Percentiles rank a stretch among this genome's conserved stretches.
Conservation (phyloP, 2,113 vertebrate species). For the Cheirogaleus medius region DNA sequence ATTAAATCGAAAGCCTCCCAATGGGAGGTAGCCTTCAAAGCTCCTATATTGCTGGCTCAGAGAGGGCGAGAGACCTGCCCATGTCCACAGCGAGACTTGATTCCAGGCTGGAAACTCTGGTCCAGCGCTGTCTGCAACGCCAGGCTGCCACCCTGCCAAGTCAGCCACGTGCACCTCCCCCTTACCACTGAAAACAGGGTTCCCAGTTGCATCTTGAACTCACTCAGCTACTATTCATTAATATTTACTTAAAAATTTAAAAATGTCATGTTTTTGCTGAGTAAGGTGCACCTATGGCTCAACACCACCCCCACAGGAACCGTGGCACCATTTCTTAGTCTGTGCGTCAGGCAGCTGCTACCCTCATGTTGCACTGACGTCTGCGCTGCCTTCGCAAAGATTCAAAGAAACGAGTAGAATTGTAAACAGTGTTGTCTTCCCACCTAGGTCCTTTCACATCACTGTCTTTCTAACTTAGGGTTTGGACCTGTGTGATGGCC, state of each 20-base stretch:
- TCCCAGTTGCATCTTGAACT: not conserved
- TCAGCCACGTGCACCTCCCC: not conserved
- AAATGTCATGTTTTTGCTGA: not conserved
- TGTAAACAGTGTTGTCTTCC: not conserved
- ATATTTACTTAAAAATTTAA: not conserved
- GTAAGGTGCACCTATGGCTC: not conserved
- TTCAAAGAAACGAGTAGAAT: not conserved
- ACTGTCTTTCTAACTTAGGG: no score
- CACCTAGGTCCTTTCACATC: no score
- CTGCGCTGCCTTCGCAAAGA: not conserved
- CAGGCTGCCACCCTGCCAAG: not conserved
- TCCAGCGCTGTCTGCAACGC: accelerated
- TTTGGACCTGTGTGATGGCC: not conserved
- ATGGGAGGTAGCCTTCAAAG: not conserved
- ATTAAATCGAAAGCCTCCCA: not conserved
- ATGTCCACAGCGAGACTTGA: no score
- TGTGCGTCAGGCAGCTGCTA: not conserved
- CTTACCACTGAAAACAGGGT: not conserved
- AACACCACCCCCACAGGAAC: not conserved
- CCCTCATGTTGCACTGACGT: no score
- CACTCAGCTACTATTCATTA: not conserved
- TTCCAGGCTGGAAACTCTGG: no score
- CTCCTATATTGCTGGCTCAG: not conserved
- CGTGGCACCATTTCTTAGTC: not conserved
- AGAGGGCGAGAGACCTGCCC: not conserved